Base-by-base conservation (phyloP, 2,888 invertebrate genomes). In the Eulithis prunata region DNA sequence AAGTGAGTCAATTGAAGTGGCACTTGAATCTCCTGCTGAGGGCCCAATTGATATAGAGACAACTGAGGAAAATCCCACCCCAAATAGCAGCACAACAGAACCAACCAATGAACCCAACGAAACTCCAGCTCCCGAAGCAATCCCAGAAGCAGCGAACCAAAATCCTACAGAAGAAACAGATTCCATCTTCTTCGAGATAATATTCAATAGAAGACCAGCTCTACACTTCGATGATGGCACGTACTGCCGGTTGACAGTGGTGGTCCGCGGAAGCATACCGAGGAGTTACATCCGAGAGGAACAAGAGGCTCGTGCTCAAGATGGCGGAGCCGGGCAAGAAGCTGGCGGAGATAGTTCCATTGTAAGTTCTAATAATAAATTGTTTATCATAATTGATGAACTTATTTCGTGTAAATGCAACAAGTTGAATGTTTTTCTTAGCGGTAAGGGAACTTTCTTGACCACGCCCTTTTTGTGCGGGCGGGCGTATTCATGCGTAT, bases 281-380 rank as follows among this genome's bases (percentile, higher is more conserved):
- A 51, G 57, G 21, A 5, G 62, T 8, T 13, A 4, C 11, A 7
- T 13, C 12, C 46, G 36, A n/a, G 14, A 46, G 43, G 28, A 13
- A 52, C 21, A 43, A 41, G 38, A 10, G 14, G 14, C 3, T n/a
- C 11, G 10, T 28, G 28, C 28, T 5, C 55, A 38, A 36, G 47
- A 62, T 43, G 46, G 49, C 57, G 55, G 66, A 64, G n/a, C 38
- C 21, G 6, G 36, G 12, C 32, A 51, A 28, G 41, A 67, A 63
- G 51, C 58, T 68, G 65, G 61, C 59, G 59, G 69, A 69, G 2
- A 43, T 64, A 21, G 51, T 56, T 47, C 66, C 64, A 49, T 72
- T 70, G 71, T 74, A 66, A 71, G 64, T 70, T 8, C 21, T 14
- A 47, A 4, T 14, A 47, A 4, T 46, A 41, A 41, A 8, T 41